A percentile compares a stretch with the other conserved stretches of the same genome.
phyloP scores from a whole-genome alignment of 92 coral and sea anemone genomes.

The Hydrozoanthus gracilis region DNA sequence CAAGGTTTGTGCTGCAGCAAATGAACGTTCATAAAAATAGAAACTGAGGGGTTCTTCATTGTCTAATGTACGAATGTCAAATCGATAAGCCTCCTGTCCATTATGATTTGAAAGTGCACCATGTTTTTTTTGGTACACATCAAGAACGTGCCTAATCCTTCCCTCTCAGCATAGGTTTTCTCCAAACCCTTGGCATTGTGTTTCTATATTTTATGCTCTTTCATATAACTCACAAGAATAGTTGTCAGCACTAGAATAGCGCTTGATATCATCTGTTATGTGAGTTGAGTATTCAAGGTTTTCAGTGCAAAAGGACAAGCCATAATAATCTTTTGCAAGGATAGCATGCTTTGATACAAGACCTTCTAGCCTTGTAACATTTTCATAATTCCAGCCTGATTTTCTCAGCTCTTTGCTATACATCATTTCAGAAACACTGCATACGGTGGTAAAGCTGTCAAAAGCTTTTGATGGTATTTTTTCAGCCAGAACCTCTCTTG shows the following conservation, averaged over 20 bases:
- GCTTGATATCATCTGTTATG: slow-evolving; percentile 57
- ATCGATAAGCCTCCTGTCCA: slow-evolving; percentile 23
- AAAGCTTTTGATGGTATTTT: slow-evolving; percentile 73
- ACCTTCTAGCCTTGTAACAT: slow-evolving; percentile 49
- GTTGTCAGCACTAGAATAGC: slow-evolving; percentile 75
- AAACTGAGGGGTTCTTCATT: slow-evolving; percentile 39
- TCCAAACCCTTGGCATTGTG: slow-evolving; percentile 79
- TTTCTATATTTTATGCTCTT: slow-evolving; percentile 71
- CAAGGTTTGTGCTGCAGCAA: slow-evolving; percentile 54
- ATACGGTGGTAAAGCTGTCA: slow-evolving; percentile 61
- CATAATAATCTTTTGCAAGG: slow-evolving; percentile 76
- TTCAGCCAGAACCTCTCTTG: slow-evolving; percentile 75
- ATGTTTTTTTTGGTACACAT: slow-evolving; percentile 44
- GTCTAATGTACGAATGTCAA: slow-evolving; percentile 32
- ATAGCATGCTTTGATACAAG: slow-evolving; percentile 77
- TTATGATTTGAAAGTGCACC: slow-evolving; percentile 58
- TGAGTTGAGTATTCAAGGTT: slow-evolving; percentile 79
- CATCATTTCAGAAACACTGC: slow-evolving; percentile 61
- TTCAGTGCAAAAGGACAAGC: slow-evolving; percentile 66
- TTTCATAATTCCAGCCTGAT: slow-evolving; percentile 49
- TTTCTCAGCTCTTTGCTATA: slow-evolving; percentile 35
- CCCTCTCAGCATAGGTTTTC: too few species aligned
- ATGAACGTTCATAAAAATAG: slow-evolving; percentile 56
- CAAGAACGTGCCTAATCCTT: slow-evolving; percentile 52
- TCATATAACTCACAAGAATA: slow-evolving; percentile 81